Conservation (phyloP, 2,888 invertebrate species). For the Drosophila neonasuta region DNA sequence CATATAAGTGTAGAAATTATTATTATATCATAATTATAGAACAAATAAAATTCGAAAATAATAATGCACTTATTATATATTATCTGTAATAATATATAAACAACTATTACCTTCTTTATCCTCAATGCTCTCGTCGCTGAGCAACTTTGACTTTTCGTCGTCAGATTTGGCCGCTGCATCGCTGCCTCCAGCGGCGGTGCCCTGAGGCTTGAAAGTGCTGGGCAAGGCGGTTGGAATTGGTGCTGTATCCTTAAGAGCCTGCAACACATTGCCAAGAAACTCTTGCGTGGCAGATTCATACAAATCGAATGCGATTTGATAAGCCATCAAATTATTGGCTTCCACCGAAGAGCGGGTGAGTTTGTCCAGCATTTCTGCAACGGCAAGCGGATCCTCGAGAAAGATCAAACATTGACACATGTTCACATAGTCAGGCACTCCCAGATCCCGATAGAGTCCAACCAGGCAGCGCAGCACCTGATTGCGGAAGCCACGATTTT, state of each 20-base stretch:
- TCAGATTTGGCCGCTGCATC: conserved; percentile 73
- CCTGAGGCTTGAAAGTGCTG: conserved; percentile 89
- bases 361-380: conserved; percentile 95
- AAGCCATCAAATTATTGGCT: conserved; percentile 96
- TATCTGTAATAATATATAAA: too few relatives aligned
- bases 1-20: too few relatives aligned
- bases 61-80: too few relatives aligned
- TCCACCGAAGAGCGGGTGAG: conserved; percentile 88
- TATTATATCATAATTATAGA: too few relatives aligned
- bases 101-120: conserved; percentile 82
- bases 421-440: conserved; percentile 97
- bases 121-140: conserved; percentile 83
- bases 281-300: conserved; percentile 99
- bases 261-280: conserved; percentile 93
- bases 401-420: conserved; percentile 99
- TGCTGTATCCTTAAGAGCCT: conserved; percentile 91
- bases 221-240: conserved; percentile 90
- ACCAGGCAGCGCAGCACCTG: conserved; percentile 94
- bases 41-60: neutral
- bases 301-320: conserved; percentile 99
- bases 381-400: conserved; percentile 95
- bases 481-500: conserved; percentile 96
- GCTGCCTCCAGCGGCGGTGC: conserved; percentile 77
- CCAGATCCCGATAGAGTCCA: conserved; percentile 92
- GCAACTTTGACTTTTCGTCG: conserved; percentile 67